These are phyloP conservation scores for Edolisoma coerulescens DNA, from an alignment of 2,113 vertebrate species.

Conservation along the genomic window DNA sequence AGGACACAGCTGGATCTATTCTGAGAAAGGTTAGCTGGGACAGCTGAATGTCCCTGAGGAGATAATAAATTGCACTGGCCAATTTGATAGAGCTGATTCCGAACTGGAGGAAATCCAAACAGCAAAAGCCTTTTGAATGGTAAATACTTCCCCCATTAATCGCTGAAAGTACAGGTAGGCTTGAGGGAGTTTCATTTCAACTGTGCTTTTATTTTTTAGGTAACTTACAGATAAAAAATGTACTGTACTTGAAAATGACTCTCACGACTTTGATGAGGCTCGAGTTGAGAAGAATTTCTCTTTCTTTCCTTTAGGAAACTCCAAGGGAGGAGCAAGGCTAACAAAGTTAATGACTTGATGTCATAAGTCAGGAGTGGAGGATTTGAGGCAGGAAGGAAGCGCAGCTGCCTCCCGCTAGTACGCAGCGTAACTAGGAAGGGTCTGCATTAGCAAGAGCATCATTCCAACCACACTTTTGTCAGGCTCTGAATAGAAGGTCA, in stretches of 20 bases:
- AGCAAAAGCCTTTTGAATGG: conserved; percentile 21
- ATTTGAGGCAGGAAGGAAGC: background rate
- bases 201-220: background rate
- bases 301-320: background rate
- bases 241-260: conserved; percentile 17
- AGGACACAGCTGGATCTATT: conserved; percentile 64
- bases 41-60: conserved; percentile 54
- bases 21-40: conserved; percentile 57
- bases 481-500: conserved; percentile 36
- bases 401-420: background rate
- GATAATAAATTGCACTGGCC: conserved; percentile 51
- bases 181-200: background rate
- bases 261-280: conserved; percentile 10
- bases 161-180: conserved; percentile 45
- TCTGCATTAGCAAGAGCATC: background rate
- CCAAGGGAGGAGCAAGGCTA: conserved; percentile 20
- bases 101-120: conserved; percentile 50
- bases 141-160: conserved; percentile 33
- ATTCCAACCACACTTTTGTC: background rate
- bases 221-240: background rate
- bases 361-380: background rate
- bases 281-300: background rate
- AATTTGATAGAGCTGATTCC: conserved; percentile 46
- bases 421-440: background rate
- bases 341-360: conserved; percentile 25